These are phyloP conservation scores for Carapus acus DNA, from an alignment of 2,797 vertebrate genomes.

Conservation along the genomic window DNA sequence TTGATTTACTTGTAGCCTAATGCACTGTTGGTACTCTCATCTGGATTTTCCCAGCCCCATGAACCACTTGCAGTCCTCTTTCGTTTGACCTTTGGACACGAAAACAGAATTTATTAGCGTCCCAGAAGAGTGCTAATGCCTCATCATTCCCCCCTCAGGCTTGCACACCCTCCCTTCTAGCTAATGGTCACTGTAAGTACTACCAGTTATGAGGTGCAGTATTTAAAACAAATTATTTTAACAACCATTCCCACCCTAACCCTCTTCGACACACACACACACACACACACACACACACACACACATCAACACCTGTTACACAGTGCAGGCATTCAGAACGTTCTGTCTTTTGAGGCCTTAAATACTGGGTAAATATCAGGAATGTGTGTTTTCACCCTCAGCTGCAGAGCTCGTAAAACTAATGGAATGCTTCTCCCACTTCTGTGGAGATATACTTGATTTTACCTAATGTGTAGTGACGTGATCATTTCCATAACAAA, in stretches of 20 bases:
- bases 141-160: background rate
- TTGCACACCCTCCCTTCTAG: background rate
- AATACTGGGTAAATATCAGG: constrained; percentile 14
- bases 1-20: too few species aligned
- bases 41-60: too few species aligned
- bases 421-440: constrained; percentile 4
- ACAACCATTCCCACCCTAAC: constrained; percentile 3
- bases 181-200: background rate
- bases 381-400: constrained; percentile 16
- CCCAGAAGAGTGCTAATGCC: background rate
- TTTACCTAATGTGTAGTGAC: constrained; percentile 10
- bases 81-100: too few species aligned
- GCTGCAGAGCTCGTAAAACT: constrained; percentile 8
- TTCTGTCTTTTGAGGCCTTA: background rate
- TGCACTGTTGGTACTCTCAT: too few species aligned
- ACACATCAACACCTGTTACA: background rate
- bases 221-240: background rate
- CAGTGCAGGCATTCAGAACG: background rate
- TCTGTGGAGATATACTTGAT: constrained; percentile 16
- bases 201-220: constrained; percentile 1
- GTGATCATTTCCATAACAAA: constrained; percentile 21
- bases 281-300: constrained; percentile 13
- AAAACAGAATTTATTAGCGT: too few species aligned
- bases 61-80: too few species aligned
- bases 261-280: constrained; percentile 3